These are phyloP conservation scores for Phasianus colchicus DNA, from an alignment of 2,113 vertebrate genomes.

Conservation along the genomic window DNA sequence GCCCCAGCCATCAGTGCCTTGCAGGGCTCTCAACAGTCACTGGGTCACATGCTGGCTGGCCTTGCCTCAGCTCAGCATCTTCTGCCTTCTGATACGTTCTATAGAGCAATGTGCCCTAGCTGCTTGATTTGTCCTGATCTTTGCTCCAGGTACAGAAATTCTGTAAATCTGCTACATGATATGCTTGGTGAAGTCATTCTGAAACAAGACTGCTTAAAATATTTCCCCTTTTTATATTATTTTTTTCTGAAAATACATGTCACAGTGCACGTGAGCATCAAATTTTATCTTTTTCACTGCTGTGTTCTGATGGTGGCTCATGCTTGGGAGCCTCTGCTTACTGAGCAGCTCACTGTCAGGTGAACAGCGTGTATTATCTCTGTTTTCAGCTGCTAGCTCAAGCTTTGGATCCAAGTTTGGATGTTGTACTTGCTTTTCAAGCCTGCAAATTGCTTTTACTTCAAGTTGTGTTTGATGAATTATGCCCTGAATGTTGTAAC, in stretches of 20 bases:
- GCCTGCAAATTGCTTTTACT: background rate
- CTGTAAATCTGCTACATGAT: background rate
- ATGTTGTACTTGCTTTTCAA: background rate
- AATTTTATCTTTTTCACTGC: background rate
- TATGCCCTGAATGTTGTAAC: background rate
- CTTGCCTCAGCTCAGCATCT: background rate
- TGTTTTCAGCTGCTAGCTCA: background rate
- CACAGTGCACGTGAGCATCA: background rate
- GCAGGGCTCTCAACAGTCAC: background rate
- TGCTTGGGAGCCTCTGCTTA: background rate
- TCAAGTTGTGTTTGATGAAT: background rate
- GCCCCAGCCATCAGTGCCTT: background rate
- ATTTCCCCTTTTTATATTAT: background rate
- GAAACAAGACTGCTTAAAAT: background rate
- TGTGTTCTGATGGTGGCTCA: accelerated
- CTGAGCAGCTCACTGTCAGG: background rate
- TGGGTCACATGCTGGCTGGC: background rate
- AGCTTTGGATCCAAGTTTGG: background rate
- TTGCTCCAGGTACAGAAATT: background rate
- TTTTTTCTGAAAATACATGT: background rate
- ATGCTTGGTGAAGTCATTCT: background rate
- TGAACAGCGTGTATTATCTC: background rate
- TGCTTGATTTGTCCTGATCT: background rate
- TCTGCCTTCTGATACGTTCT: background rate
- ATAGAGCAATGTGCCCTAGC: background rate